phyloP scores from a whole-genome alignment of 2,797 vertebrate species.

The Mustela erminea region DNA sequence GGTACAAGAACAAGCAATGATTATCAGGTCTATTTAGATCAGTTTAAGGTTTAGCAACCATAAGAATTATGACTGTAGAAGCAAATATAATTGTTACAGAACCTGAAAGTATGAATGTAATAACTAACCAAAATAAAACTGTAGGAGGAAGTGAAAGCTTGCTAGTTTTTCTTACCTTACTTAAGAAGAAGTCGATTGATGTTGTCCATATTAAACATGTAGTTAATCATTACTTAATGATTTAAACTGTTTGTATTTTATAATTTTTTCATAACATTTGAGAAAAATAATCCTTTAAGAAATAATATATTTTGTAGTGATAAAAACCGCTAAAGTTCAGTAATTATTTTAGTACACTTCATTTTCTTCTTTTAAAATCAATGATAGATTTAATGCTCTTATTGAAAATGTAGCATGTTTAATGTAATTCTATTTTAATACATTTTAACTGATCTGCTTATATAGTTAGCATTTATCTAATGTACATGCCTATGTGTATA shows the following conservation, averaged over 20 bases:
- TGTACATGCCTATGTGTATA: neutral
- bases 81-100: neutral
- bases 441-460: conserved; percentile 2
- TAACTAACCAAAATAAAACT: neutral
- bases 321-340: neutral
- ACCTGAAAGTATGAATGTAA: neutral
- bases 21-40: neutral
- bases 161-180: conserved; percentile 37
- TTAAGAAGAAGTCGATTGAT: neutral
- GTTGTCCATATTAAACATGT: neutral
- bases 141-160: neutral
- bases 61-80: neutral
- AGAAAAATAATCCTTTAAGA: neutral
- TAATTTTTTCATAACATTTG: neutral
- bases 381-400: neutral
- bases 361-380: conserved; percentile 36
- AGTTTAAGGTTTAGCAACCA: neutral
- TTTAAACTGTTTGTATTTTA: neutral
- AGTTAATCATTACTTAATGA: conserved; percentile 23
- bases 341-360: conserved; percentile 9
- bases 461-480: neutral
- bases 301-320: neutral
- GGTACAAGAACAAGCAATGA: neutral
- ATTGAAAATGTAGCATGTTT: neutral
- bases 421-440: conserved; percentile 13